Evolutionary conservation across 92 coral and sea anemone genomes (phyloP).

Genomic region (Porites evermanni): DNA sequence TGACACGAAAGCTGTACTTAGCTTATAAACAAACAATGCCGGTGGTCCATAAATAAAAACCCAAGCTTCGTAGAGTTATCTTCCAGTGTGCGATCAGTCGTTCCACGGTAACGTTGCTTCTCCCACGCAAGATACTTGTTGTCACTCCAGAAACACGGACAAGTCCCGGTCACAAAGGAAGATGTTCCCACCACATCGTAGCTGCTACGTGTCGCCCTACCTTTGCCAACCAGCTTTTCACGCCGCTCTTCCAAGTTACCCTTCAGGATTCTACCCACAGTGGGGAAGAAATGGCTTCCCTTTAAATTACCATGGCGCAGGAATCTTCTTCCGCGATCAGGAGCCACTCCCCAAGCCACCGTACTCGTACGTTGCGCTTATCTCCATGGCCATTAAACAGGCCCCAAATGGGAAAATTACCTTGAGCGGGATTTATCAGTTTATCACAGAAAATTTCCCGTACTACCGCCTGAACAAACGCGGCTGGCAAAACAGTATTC

Average conservation of each 20-base stretch:
- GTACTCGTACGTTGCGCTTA: conserved; percentile 95
- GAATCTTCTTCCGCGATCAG: conserved; percentile 49
- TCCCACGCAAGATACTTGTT: background rate
- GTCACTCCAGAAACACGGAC: conserved; percentile 26
- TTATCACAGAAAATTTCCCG: conserved; percentile 94
- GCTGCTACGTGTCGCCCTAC: conserved; percentile 58
- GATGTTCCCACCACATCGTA: conserved; percentile 69
- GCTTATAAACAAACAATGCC: conserved; percentile 82
- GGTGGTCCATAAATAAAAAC: conserved; percentile 82
- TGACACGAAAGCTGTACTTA: conserved; percentile 83
- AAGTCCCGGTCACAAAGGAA: background rate
- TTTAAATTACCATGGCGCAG: conserved; percentile 42
- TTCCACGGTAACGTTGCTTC: background rate
- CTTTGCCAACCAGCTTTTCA: conserved; percentile 46
- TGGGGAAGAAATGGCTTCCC: conserved; percentile 42
- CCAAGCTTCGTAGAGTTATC: conserved; percentile 4
- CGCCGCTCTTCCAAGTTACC: conserved; percentile 37
- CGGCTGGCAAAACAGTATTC: conserved; percentile 99
- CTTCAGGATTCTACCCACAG: conserved; percentile 33
- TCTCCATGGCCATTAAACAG: conserved; percentile 98
- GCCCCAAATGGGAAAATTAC: conserved; percentile 91
- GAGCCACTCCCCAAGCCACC: conserved; percentile 97
- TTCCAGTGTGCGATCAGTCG: conserved; percentile 16
- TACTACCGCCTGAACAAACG: conserved; percentile 96
- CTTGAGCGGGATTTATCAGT: conserved; percentile 95